Conservation (phyloP, 2,113 vertebrate species). For the Sebastes schlegelii region DNA sequence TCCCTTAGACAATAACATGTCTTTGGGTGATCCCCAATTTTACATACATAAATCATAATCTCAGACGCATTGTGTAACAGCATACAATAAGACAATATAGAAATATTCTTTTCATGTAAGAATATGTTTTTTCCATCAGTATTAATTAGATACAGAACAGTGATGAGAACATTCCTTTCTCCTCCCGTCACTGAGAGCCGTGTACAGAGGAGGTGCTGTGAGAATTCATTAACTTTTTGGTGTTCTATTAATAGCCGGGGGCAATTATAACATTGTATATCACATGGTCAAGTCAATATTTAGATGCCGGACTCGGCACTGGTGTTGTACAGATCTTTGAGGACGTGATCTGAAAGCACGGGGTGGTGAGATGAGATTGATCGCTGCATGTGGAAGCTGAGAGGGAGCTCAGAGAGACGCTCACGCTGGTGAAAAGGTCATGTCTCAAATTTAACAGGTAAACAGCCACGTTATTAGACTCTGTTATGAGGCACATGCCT, state of each 20-base stretch:
- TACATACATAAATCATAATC: not conserved
- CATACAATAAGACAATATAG: not conserved
- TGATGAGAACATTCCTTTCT: not conserved
- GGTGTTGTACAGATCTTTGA: conserved; percentile 14
- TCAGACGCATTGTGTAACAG: not conserved
- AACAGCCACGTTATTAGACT: conserved; percentile 53
- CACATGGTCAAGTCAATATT: conserved; percentile 39
- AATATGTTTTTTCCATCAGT: not conserved
- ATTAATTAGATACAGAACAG: not conserved
- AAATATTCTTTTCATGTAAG: not conserved
- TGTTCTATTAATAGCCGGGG: conserved; percentile 53
- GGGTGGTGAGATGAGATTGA: conserved; percentile 10
- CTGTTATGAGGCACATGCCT: conserved; percentile 27
- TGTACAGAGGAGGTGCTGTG: not conserved
- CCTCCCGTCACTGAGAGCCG: not conserved
- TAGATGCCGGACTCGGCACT: conserved; percentile 9
- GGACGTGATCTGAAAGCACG: conserved; percentile 27
- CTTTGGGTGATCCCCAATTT: not conserved
- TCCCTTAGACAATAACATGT: too few relatives aligned
- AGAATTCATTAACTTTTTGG: conserved; percentile 76
- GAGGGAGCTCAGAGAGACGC: conserved; percentile 11
- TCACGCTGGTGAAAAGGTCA: conserved; percentile 58
- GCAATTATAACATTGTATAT: conserved; percentile 58
- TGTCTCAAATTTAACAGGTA: conserved; percentile 40
- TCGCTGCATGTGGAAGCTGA: not conserved